Evolutionary conservation across 2,113 vertebrate species (phyloP).

Genomic region (Furnarius figulus): DNA sequence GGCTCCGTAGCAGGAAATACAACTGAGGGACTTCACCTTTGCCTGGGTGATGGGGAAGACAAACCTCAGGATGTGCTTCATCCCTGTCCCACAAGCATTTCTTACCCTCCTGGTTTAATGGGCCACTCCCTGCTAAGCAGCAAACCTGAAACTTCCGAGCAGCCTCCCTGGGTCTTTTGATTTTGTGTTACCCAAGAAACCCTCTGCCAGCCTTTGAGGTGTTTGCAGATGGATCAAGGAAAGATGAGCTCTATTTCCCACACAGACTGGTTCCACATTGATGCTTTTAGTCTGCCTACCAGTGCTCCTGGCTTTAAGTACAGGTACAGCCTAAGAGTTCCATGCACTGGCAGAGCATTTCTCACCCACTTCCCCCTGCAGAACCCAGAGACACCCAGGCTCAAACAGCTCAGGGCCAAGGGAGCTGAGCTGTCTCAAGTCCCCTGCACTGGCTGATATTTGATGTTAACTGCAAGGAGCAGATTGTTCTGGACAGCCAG

Average conservation of each 20-base stretch:
- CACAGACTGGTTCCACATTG: neutral
- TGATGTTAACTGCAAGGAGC: neutral
- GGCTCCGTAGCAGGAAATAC: neutral
- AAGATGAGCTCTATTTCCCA: neutral
- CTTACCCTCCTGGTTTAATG: neutral
- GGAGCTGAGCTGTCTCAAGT: neutral
- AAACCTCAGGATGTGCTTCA: neutral
- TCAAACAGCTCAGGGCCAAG: neutral
- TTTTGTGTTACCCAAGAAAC: neutral
- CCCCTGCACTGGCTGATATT: neutral
- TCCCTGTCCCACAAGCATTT: neutral
- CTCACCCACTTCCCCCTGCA: neutral
- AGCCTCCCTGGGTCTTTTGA: neutral
- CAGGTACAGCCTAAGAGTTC: neutral
- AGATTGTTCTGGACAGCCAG: neutral
- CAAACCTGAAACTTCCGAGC: neutral
- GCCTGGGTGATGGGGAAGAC: neutral
- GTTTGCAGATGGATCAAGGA: neutral
- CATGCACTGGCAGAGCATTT: too few relatives aligned
- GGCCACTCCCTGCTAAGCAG: neutral
- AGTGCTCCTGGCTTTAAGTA: neutral
- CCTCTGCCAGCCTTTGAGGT: neutral
- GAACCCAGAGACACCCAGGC: neutral
- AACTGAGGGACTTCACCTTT: neutral
- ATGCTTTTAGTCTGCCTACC: neutral